A percentile compares a stretch with the other conserved stretches of the same genome.
phyloP scores from a whole-genome alignment of 2,888 invertebrate species.

The Lepetodrilus schrolli region DNA sequence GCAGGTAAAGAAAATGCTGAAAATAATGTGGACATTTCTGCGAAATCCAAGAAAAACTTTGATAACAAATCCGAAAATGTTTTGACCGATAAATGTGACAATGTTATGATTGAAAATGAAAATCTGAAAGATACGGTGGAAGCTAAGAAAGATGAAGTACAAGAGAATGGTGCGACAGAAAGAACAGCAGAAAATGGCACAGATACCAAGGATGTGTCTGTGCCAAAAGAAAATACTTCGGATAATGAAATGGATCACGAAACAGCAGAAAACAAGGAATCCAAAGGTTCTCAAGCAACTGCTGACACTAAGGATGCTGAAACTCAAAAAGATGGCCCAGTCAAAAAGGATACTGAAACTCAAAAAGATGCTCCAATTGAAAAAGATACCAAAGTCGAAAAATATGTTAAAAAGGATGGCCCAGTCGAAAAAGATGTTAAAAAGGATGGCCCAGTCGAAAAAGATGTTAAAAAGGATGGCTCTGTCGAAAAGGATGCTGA shows the following conservation, averaged over 20 bases:
- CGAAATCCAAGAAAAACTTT: conserved; percentile 14
- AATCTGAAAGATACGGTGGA: not conserved
- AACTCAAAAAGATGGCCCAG: conserved; percentile 22
- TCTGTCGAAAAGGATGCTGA: conserved; percentile 23
- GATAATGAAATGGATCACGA: conserved; percentile 36
- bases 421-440: no score
- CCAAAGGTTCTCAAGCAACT: conserved; percentile 14
- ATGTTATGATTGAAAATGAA: not conserved
- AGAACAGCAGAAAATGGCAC: not conserved
- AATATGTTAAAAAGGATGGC: not conserved
- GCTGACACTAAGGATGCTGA: conserved; percentile 34
- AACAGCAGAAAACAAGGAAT: not conserved
- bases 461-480: conserved; percentile 35
- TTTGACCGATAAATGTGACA: conserved; percentile 41
- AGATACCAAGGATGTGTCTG: not conserved
- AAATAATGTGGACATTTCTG: conserved; percentile 25
- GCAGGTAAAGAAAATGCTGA: conserved; percentile 16
- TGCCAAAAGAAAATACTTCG: not conserved
- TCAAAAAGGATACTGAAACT: conserved; percentile 7
- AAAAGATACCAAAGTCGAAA: not conserved
- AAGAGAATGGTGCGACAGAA: not conserved
- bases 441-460: conserved; percentile 33
- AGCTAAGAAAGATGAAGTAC: not conserved
- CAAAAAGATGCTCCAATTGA: conserved; percentile 28
- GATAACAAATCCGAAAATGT: not conserved